Base-by-base conservation (phyloP, 2,797 vertebrate genomes). In the Loriculus beryllinus region DNA sequence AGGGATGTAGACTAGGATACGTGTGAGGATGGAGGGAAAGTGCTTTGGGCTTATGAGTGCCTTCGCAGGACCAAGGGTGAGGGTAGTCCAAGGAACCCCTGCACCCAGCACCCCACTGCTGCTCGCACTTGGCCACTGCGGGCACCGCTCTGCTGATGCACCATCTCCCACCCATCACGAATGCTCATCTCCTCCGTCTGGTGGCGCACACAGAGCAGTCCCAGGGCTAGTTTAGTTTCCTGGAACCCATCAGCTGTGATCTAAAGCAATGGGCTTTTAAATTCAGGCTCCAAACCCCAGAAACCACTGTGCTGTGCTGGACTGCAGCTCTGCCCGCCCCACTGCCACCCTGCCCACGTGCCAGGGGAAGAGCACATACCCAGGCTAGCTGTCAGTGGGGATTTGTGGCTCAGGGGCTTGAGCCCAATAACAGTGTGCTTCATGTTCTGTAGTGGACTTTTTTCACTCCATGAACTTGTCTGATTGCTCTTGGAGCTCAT, bases 101-200 rank as follows among this genome's bases (percentile, higher is more conserved):
- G 8, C 1, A 2, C 33, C 60, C 67, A 23, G 25, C 0, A 2
- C 37, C 51, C 6, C 1, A 37, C 52, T 33, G 26, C 69, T 67
- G 45, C 65, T 81, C 0, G 0, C 14, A 4, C n/a, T 47, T 3
- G 3, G 45, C 29, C 33, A 22, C 22, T 0, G 1, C 31, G 18
- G 20, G 54, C 51, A n/a, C 39, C 0, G 1, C 20, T 71, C 26
- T 65, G 49, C 71, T 54, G 40, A 12, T 4, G 9, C 52, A 31
- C 28, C 13, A 0, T 23, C 65, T 83, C 33, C 43, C 26, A 31
- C 1, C 12, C 14, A 11, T 70, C 43, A 22, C 0, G 2, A 68
- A 31, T 0, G 1, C 29, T 47, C 23, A 8, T 40, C 42, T 71
- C 40, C 28, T 78, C 23, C 14, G 56, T 56, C 68, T 18, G 39